Percentiles rank a stretch among this genome's conserved stretches.
Evolutionary conservation across 2,888 invertebrate species (phyloP).

Genomic region (Agrotis ipsilon): DNA sequence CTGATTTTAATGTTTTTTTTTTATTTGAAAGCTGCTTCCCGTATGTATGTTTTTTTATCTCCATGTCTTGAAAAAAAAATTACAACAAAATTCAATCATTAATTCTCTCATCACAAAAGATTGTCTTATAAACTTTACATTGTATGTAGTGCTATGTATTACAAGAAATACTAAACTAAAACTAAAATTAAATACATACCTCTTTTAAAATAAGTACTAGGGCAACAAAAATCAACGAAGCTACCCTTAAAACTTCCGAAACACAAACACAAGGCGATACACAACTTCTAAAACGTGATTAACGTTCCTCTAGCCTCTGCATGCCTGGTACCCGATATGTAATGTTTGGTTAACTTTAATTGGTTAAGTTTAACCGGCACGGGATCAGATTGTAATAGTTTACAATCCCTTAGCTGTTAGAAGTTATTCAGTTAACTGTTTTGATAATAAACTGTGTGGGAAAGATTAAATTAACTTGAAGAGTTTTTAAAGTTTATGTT

Average conservation of each 20-base stretch:
- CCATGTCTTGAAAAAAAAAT: too few relatives aligned
- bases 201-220: conserved; percentile 5
- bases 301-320: conserved; percentile 50
- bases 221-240: conserved; percentile 9
- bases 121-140: too few relatives aligned
- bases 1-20: too few relatives aligned
- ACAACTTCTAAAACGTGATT: conserved; percentile 49
- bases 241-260: conserved; percentile 7
- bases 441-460: conserved; percentile 49
- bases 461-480: conserved; percentile 38
- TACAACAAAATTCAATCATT: too few relatives aligned
- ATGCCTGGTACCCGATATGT: conserved; percentile 63
- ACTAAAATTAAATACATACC: too few relatives aligned
- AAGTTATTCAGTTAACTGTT: conserved; percentile 61
- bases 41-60: too few relatives aligned
- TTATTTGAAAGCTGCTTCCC: too few relatives aligned
- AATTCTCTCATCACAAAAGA: too few relatives aligned
- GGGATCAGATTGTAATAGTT: conserved; percentile 63
- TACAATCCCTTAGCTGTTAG: conserved; percentile 58
- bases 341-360: conserved; percentile 74
- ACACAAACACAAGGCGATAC: conserved; percentile 18
- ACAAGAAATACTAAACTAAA: too few relatives aligned
- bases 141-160: too few relatives aligned
- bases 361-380: conserved; percentile 70
- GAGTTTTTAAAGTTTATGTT: neutral